A percentile compares a stretch with the other conserved stretches of the same genome.
These are phyloP conservation scores for Eulemur rubriventer DNA, from an alignment of 2,797 vertebrate genomes.

Conservation along the genomic window DNA sequence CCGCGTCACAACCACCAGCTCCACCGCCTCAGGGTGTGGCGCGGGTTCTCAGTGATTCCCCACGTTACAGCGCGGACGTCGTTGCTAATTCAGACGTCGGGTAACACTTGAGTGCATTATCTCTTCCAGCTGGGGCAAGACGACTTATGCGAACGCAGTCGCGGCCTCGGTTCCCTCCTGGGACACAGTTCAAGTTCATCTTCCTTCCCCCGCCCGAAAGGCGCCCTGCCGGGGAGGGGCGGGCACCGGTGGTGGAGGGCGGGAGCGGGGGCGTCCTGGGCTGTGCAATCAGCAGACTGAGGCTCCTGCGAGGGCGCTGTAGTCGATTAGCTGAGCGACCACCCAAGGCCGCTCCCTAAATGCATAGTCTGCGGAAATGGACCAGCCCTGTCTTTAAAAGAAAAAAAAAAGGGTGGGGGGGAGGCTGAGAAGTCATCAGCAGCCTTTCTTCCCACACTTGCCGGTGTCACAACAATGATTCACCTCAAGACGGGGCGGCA, in stretches of 20 bases:
- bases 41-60: background rate
- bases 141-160: fast-evolving
- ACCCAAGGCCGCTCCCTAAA: background rate
- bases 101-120: background rate
- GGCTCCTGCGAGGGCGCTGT: background rate
- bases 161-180: background rate
- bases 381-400: background rate
- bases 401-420: too few relatives aligned
- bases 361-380: background rate
- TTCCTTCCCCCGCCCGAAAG: background rate
- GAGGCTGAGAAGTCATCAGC: background rate
- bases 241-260: fast-evolving
- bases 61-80: background rate
- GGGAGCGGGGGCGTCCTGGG: background rate
- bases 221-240: background rate
- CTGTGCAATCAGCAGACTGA: background rate
- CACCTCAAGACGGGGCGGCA: slow-evolving; percentile 27
- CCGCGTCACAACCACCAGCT: background rate
- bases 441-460: background rate
- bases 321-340: background rate
- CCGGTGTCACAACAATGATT: slow-evolving; percentile 23
- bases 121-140: background rate
- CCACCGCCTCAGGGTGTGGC: background rate
- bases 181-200: background rate
- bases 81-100: background rate